Evolutionary conservation across 1,140 invertebrate genomes (phyloP), one percentile per base, ranked within the genome.

Genomic region (Drosophila funebris): DNA sequence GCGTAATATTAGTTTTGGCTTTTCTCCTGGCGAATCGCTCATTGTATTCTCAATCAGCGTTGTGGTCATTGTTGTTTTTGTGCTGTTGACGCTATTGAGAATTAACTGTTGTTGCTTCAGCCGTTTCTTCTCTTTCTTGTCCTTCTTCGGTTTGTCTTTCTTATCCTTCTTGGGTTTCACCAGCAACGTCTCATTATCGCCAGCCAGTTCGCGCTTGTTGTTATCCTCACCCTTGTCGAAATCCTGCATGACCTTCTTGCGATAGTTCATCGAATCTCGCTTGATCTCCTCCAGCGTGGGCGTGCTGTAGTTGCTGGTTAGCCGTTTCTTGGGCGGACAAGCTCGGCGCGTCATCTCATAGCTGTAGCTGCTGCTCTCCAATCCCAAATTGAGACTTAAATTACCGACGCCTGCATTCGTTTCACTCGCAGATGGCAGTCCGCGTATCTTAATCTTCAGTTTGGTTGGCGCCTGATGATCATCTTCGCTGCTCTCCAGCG

Each of bases 221-320:
- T 94, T 94, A 9, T 93, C 92, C 60, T 94, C 94, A 60, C 96
- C 94, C 44, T 94, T 94, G 77, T 94, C 94, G 76, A 97, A 97
- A 78, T 95, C 95, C 7, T 96, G 95, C 95, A 96, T 96, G 0
- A 97, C 94, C 93, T 94, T 95, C 44, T 95, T 94, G n/a, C 97
- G 93, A 90, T 94, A 97, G 81, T 97, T 97, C 96, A 98, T 97
- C 71, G 95, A 97, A 74, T 97, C 96, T 4, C 96, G 93, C 63
- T 94, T 95, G 4, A 97, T 91, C 70, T 97, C 96, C 90, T 96
- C 96, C 78, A 95, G 95, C 56, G 93, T 94, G 0, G 95, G 95
- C 56, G 93, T 94, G 18, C 93, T 93, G 37, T 93, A 93, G 61
- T 95, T 94, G 72, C 93, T 94, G 33, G 94, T 93, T 29, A 96